Conservation (phyloP, 2,113 vertebrate genomes). For the Neolamprologus toae region DNA sequence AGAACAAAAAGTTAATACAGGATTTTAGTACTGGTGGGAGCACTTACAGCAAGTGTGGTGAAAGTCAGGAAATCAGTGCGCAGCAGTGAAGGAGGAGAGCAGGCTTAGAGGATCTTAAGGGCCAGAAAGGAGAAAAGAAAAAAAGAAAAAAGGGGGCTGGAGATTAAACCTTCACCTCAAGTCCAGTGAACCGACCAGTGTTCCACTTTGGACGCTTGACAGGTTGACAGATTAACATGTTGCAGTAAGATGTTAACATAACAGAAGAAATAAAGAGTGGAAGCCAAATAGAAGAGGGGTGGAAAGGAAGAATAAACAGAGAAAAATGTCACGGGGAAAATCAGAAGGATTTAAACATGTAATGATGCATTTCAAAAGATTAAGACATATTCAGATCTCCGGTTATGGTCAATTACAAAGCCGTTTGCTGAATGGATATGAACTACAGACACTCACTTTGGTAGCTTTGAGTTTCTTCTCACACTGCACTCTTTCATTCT, state of each 20-base stretch:
- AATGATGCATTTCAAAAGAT: not conserved
- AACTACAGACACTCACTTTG: slow-evolving; percentile 75
- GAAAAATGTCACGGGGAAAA: not conserved
- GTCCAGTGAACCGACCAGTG: slow-evolving; percentile 73
- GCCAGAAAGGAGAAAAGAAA: not conserved
- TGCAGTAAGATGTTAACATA: slow-evolving; percentile 57
- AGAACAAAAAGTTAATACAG: not conserved
- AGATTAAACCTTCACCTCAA: slow-evolving; percentile 46
- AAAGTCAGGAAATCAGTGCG: slow-evolving; percentile 46
- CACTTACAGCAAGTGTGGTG: slow-evolving; percentile 38
- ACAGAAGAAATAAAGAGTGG: not conserved
- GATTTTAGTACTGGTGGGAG: not conserved
- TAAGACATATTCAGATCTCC: not conserved
- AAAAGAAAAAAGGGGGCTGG: not conserved
- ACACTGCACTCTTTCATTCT: slow-evolving; percentile 83
- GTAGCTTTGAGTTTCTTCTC: slow-evolving; percentile 85
- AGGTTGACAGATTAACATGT: slow-evolving; percentile 84
- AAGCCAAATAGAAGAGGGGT: not conserved
- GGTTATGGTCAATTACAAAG: not conserved
- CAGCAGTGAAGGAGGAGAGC: slow-evolving; percentile 31
- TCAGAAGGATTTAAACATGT: not conserved
- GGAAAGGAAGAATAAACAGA: not conserved
- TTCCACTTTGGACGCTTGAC: slow-evolving; percentile 85
- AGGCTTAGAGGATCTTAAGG: slow-evolving; percentile 33
- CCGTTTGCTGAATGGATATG: not conserved